Base-by-base conservation (phyloP, 2,797 vertebrate species). In the Fistularia commersonii region DNA sequence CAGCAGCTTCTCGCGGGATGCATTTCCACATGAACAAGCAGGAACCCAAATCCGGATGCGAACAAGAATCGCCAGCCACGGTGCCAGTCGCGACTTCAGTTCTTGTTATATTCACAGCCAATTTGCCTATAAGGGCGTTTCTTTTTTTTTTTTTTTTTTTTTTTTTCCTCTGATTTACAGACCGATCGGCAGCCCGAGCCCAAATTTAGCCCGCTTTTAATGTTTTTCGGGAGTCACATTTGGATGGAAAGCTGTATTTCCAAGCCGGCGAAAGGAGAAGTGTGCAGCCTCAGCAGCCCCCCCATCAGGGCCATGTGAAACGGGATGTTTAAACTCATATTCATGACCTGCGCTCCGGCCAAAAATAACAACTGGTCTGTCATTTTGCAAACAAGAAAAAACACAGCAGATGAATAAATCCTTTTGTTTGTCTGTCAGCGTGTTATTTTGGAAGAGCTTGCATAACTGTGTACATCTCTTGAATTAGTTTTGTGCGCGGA, bases 301-400 rank as follows among this genome's bases (percentile, higher is more conserved):
- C 62, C 63, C 66, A 82, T 66, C 61, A 57, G 57, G 79, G 63
- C 67, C 74, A 51, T 87, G 82, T 81, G 84, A 89, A 89, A 88
- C 51, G 71, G 77, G 75, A 88, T 85, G 82, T 86, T 81, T 82
- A 80, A 87, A 76, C 69, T 69, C 76, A 74, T 80, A 73, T 85
- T 69, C 70, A 64, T 64, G 72, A 79, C 77, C 76, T 52, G 57
- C 39, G 32, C 52, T 9, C n/a, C 14, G 1, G 77, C 81, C 80
- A 87, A 82, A 72, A 77, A 83, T 54, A 87, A 89, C 77, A 85
- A 37, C n/a, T 42, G 15, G 55, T 44, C 55, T 66, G 68, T 65
- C 54, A 83, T 75, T 79, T 76, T 60, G 76, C 38, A 6, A 63
- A 68, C 62, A 67, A 79, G 57, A 73, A 64, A 58, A 80, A 76